These are phyloP conservation scores for Gymnobelideus leadbeateri DNA, from an alignment of 2,113 vertebrate genomes.

Conservation along the genomic window DNA sequence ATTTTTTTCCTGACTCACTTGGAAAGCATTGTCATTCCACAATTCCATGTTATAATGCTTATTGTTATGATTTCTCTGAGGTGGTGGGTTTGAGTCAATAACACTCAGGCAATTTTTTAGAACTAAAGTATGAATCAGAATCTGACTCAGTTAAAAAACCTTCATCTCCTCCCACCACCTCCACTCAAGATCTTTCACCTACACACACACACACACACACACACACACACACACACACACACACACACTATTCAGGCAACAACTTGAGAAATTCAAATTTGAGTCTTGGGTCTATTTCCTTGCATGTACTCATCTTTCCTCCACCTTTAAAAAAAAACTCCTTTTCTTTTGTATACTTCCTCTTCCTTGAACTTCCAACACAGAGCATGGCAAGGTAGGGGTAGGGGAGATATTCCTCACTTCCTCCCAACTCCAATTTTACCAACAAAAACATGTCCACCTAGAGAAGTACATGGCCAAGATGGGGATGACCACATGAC, in stretches of 20 bases:
- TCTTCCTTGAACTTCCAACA: background rate
- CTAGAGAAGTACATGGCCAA: background rate
- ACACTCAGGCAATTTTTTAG: constrained; percentile 7
- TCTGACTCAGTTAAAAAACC: background rate
- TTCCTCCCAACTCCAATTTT: background rate
- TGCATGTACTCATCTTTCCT: background rate
- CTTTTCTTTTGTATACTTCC: background rate
- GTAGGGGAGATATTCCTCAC: background rate
- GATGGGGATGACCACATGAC: background rate
- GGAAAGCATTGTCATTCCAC: constrained; percentile 4
- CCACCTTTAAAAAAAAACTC: no score
- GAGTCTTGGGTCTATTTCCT: background rate
- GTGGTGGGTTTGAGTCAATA: constrained; percentile 18
- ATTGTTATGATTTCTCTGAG: constrained; percentile 13
- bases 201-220: background rate
- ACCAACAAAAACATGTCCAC: background rate
- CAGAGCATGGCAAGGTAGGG: background rate
- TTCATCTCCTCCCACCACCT: background rate
- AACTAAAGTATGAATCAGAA: constrained; percentile 24
- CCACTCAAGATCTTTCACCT: background rate
- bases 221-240: background rate
- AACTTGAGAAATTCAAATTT: background rate
- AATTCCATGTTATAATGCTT: background rate
- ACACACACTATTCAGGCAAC: background rate
- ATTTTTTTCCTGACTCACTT: constrained; percentile 21